phyloP scores from a whole-genome alignment of 2,888 invertebrate genomes.

The Sinelater perroti region DNA sequence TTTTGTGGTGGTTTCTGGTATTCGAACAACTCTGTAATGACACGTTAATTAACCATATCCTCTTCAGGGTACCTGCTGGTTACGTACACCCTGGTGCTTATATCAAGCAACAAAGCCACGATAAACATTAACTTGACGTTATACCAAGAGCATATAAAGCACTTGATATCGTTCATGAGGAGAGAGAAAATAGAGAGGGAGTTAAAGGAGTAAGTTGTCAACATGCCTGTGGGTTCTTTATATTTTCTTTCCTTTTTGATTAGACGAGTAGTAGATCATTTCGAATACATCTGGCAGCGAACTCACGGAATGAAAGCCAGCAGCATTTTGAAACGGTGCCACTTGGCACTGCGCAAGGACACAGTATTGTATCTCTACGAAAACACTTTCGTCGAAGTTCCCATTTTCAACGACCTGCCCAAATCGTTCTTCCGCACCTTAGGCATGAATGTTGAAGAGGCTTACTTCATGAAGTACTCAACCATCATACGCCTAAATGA shows the following conservation, averaged over 20 bases:
- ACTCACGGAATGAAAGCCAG: constrained; percentile 44
- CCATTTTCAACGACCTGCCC: constrained; percentile 40
- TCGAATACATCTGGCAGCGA: constrained; percentile 46
- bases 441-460: constrained; percentile 40
- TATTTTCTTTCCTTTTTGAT: too few relatives aligned
- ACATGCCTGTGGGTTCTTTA: background rate
- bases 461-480: constrained; percentile 40
- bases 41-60: background rate
- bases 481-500: constrained; percentile 44
- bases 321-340: constrained; percentile 42
- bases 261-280: constrained; percentile 45
- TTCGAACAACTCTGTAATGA: background rate
- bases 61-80: constrained; percentile 47
- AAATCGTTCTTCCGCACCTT: constrained; percentile 41
- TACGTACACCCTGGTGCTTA: constrained; percentile 45
- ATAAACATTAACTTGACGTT: constrained; percentile 43
- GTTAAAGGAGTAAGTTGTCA: constrained; percentile 39
- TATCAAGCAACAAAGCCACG: constrained; percentile 43
- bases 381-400: constrained; percentile 40
- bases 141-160: constrained; percentile 46
- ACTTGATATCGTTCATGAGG: constrained; percentile 44
- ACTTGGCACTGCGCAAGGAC: constrained; percentile 42
- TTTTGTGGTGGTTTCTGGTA: constrained; percentile 36
- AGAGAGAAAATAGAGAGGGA: constrained; percentile 37
- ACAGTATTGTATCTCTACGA: constrained; percentile 44